These are phyloP conservation scores for Cossypha dichroa DNA, from an alignment of 2,797 vertebrate species.

Conservation along the genomic window DNA sequence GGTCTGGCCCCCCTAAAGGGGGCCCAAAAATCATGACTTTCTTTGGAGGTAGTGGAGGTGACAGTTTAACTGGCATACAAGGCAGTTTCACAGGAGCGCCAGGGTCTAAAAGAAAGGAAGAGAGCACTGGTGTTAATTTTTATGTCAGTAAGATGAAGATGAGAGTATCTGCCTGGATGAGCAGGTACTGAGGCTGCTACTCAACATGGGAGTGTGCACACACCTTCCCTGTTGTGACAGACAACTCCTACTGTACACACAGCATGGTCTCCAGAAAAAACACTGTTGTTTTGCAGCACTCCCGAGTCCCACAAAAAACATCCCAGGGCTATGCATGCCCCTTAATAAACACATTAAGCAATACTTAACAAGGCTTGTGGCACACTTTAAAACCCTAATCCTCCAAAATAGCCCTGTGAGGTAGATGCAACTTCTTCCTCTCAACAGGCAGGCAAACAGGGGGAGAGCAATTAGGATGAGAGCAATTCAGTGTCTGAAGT, in stretches of 20 bases:
- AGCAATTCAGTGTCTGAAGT: background rate
- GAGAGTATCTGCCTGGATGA: background rate
- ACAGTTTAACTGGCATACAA: constrained; percentile 93
- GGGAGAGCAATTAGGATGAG: background rate
- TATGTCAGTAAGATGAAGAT: background rate
- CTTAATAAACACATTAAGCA: background rate
- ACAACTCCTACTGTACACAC: background rate
- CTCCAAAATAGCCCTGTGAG: background rate
- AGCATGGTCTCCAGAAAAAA: background rate
- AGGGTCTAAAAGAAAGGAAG: constrained; percentile 83
- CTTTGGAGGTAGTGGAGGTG: constrained; percentile 97
- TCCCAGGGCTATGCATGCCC: background rate
- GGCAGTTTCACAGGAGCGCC: constrained; percentile 94
- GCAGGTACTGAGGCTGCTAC: background rate
- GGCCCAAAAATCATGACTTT: constrained; percentile 96
- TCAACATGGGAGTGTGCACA: background rate
- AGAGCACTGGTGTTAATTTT: constrained; percentile 26
- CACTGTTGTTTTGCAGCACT: background rate
- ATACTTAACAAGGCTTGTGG: background rate
- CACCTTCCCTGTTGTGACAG: background rate
- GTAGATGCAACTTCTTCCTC: background rate
- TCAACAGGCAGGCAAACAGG: background rate
- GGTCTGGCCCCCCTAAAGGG: constrained; percentile 88
- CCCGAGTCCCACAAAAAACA: background rate
- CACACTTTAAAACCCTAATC: background rate